Percentiles rank a stretch among this genome's conserved stretches.
These are phyloP conservation scores for Xestia ashworthii DNA, from an alignment of 2,888 invertebrate species.

Conservation along the genomic window DNA sequence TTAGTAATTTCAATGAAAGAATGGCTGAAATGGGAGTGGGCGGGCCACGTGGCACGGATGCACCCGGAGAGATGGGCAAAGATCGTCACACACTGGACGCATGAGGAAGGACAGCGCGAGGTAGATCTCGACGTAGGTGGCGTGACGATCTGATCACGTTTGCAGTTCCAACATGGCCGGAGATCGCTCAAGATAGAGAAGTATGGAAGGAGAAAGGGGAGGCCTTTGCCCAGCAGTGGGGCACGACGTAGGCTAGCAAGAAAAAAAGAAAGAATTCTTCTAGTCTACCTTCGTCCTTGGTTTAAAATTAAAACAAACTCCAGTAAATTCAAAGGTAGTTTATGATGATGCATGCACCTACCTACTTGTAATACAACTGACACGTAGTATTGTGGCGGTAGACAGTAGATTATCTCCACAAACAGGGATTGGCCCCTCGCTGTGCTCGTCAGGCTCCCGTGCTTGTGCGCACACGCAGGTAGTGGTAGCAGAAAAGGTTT, in stretches of 20 bases:
- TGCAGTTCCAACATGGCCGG: no score
- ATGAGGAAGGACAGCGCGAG: no score
- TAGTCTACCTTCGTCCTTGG: background rate
- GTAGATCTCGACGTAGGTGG: no score
- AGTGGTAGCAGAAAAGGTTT: slow-evolving; percentile 68
- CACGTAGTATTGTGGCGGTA: slow-evolving; percentile 64
- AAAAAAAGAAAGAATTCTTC: background rate
- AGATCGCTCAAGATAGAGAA: no score
- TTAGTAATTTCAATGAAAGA: no score
- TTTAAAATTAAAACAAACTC: slow-evolving; percentile 16
- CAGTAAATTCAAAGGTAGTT: slow-evolving; percentile 1
- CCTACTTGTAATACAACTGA: slow-evolving; percentile 43
- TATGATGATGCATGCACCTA: slow-evolving; percentile 47
- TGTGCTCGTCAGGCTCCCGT: slow-evolving; percentile 83
- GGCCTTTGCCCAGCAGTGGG: no score
- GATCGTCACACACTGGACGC: no score
- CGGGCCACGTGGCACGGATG: no score
- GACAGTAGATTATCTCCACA: slow-evolving; percentile 86
- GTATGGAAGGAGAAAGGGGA: no score
- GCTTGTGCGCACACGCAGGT: slow-evolving; percentile 74
- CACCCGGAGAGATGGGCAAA: no score
- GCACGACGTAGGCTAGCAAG: background rate
- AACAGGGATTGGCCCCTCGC: slow-evolving; percentile 86
- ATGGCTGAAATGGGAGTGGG: no score
- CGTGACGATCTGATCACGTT: no score